Base-by-base conservation (phyloP, 2,888 invertebrate genomes). In the Drosophila subsilvestris region DNA sequence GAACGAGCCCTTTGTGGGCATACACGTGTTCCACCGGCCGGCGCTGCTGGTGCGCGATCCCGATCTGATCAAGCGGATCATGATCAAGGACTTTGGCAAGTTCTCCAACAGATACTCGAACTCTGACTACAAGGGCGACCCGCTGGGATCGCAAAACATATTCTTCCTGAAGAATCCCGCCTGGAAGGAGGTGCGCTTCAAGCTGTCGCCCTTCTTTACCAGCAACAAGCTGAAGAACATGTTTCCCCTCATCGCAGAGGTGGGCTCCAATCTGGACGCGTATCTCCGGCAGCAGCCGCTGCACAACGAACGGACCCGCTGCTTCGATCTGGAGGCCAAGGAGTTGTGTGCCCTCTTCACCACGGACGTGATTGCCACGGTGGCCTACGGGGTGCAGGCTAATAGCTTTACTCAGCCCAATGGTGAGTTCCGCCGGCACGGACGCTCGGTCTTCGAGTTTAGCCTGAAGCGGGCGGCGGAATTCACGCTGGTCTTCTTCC, bases 121-220 rank as follows among this genome's bases (percentile, higher is more conserved):
- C 53, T 89, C 91, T 0, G 91, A 92, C 12, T 83, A 80, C 22
- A 77, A 88, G 14, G 69, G 79, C 0, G 93, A 93, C 77, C 89
- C 90, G 0, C 60, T 93, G 14, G 93, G 93, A 2, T 91, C 90
- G 1, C 85, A 92, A 29, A 93, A 93, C 71, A 76, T 93, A 2
- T 93, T 93, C 63, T 89, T 93, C 42, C 74, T 93, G 1, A 93
- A 91, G 58, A 92, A 92, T 86, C 93, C 93, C 0, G 89, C 90
- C 0, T 93, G 93, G 93, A 93, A 92, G 73, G 74, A 90, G 18
- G 79, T 93, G 14, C 90, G 93, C 1, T 51, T 86, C 0, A 93
- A 93, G 60, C 77, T 93, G 0, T 90, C 93, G 1, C 93, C 93
- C 0, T 91, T 93, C 45, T 93, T 93, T 60, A 92, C 93, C 20